These are phyloP conservation scores for Aspiorhynchus laticeps DNA, from an alignment of 2,113 vertebrate genomes.

Conservation along the genomic window DNA sequence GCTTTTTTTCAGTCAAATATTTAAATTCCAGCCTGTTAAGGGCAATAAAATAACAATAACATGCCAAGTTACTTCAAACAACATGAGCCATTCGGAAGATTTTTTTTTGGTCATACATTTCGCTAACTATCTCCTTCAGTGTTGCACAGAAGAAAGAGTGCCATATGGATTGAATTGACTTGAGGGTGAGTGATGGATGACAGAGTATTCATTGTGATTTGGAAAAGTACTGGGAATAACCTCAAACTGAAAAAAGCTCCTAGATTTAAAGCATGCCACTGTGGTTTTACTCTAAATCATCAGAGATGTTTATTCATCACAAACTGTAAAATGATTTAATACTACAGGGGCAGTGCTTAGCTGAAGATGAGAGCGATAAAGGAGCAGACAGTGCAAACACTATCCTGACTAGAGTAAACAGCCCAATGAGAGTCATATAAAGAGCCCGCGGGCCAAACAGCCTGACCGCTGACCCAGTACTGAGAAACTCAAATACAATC, in stretches of 20 bases:
- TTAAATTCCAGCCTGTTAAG: too few relatives aligned
- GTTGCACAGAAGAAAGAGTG: not conserved
- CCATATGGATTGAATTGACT: not conserved
- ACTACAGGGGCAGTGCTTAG: not conserved
- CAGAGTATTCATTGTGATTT: not conserved
- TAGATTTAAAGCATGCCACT: not conserved
- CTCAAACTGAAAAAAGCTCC: not conserved
- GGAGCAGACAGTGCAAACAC: not conserved
- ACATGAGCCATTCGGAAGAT: too few relatives aligned
- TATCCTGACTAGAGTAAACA: slow-evolving; percentile 16
- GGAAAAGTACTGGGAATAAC: not conserved
- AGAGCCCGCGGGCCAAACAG: slow-evolving; percentile 24
- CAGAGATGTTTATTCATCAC: not conserved
- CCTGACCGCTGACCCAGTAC: slow-evolving; percentile 46
- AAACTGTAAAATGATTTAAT: not conserved
- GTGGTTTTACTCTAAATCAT: not conserved
- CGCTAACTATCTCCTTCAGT: not conserved
- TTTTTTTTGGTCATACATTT: not conserved
- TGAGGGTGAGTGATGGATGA: not conserved
- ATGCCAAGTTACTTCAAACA: too few relatives aligned
- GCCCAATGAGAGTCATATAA: not conserved
- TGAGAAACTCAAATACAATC: slow-evolving; percentile 40
- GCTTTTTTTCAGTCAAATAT: too few relatives aligned
- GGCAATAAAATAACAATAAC: too few relatives aligned
- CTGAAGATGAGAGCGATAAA: not conserved